phyloP scores from a whole-genome alignment of 2,113 vertebrate species.

The Panthera tigris region DNA sequence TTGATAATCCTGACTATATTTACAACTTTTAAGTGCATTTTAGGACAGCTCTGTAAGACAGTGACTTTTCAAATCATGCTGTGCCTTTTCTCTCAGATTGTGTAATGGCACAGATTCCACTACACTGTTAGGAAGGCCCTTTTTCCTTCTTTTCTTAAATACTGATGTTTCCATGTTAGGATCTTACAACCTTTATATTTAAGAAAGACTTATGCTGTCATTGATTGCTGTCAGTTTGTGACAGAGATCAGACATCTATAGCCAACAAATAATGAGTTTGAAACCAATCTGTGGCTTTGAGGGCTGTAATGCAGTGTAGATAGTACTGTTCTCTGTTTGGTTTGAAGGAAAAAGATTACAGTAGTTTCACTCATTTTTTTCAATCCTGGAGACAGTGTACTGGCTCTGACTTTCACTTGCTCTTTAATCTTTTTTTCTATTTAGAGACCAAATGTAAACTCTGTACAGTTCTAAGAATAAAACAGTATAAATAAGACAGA shows the following conservation, averaged over 20 bases:
- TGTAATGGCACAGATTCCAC: not conserved
- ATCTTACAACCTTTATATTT: constrained; percentile 10
- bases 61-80: not conserved
- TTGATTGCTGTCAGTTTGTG: not conserved
- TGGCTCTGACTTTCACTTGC: constrained; percentile 61
- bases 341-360: constrained; percentile 57
- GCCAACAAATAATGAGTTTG: not conserved
- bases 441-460: constrained; percentile 68
- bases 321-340: constrained; percentile 65
- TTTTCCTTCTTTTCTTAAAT: not conserved
- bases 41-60: not conserved
- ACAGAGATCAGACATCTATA: not conserved
- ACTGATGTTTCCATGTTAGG: not conserved
- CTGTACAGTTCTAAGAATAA: constrained; percentile 60
- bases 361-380: constrained; percentile 26
- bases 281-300: not conserved
- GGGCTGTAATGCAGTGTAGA: not conserved
- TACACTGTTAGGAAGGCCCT: not conserved
- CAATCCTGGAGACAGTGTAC: constrained; percentile 53
- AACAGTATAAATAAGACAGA: constrained; percentile 19
- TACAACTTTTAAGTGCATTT: not conserved
- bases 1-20: not conserved
- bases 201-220: not conserved
- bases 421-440: constrained; percentile 66
- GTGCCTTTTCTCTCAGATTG: not conserved